Base-by-base conservation (phyloP, 2,888 invertebrate genomes). In the Corythucha ciliata region DNA sequence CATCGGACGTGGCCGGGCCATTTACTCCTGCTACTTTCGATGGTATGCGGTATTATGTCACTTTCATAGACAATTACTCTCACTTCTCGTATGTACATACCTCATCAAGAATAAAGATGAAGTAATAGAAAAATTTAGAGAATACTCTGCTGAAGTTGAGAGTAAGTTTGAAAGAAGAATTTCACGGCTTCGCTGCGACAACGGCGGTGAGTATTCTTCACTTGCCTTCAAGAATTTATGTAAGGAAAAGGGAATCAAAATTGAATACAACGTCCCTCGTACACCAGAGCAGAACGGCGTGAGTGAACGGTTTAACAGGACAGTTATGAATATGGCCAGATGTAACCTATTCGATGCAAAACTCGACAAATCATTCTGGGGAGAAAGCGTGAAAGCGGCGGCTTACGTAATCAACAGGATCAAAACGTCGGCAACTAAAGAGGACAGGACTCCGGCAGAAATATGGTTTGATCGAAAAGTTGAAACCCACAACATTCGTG, bases 241-340 rank as follows among this genome's bases (percentile, higher is more conserved):
- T 27, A 22, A 21, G 1, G 36, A 12, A 5, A 21, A 18, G 6
- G 48, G 48, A 27, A 48, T 48, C 7, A 14, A 40, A 2, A 39
- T 32, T 5, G 40, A 48, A 6, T 39, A 22, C 21, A 41, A 18
- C 2, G 29, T 48, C 1, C 27, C 48, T 4, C 32, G 41, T 1
- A 48, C 32, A n/a, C 29, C 48, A 2, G 27, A 21, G 8, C 48
- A 48, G 10, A 48, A 48, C 16, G 48, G 48, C 2, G 40, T 39
- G n/a, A 21, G 29, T n/a, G 48, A 48, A 14, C 1, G 48, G 3
- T 40, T 34, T 12, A 21, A 48, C 32, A 24, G 48, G 12, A 24
- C 48, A 5, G 24, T 6, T 7, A 27, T 44, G 27, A 29, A 21
- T 10, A 16, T 45, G 1, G 29, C 45, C 22, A 32, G 44, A 2